Base-by-base conservation (phyloP, 2,888 invertebrate genomes). In the Hirtodrosophila trivittata region DNA sequence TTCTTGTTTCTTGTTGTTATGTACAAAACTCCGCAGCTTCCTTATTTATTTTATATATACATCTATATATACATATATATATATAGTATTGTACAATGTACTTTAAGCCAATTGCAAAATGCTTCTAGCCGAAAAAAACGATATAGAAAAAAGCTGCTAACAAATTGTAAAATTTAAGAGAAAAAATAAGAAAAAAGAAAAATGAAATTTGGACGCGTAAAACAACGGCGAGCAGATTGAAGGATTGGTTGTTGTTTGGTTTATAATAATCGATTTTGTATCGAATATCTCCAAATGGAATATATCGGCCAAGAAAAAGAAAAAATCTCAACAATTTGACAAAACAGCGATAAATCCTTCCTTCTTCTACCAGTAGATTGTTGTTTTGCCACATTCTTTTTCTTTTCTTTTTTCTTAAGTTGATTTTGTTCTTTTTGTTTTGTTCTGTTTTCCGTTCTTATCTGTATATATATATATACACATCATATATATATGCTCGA, bases 291-390 rank as follows among this genome's bases (percentile, higher is more conserved):
- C 57, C 45, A 42, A 50, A 64, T 77, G 84, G 84, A 83, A 73
- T 78, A 89, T 89, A 90, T 90, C 91, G 91, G 85, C 89, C 89
- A 87, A 86, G 88, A 89, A 89, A 90, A 90, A 90, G 90, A 91
- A 91, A 91, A 91, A 91, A 91, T 91, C 91, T 90, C 88, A 90
- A 88, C 90, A 91, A 86, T 77, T 74, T 75, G 68, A 65, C 50
- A 45, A 42, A 75, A 65, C 64, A 68, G 49, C 77, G 70, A 56
- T 66, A 78, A 87, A 87, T 88, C 89, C 88, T 89, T 89, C 86
- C 84, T 77, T 80, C 82, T 86, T 80, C 82, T 86, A 87, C 78
- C 77, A 75, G 71, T 60, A 81, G 77, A 54, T 74, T 69, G 80
- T 77, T 78, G 80, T 77, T 78, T 74, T 74, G 73, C 76, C 70